Evolutionary conservation across 2,113 vertebrate species (phyloP).

Genomic region (Thamnaconus septentrionalis): DNA sequence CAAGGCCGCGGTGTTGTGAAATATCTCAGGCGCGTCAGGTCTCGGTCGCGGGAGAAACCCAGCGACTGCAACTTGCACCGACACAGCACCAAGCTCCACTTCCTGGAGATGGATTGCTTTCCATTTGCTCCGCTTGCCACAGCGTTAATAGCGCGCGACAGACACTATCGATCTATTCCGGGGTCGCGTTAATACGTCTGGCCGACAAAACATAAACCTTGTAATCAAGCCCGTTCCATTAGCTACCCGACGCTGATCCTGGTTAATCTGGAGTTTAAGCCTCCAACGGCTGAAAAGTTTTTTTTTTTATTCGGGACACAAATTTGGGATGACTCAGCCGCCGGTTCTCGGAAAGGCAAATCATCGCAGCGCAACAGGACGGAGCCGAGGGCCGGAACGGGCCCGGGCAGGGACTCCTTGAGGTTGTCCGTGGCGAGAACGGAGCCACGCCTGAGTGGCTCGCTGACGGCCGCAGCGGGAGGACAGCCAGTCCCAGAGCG

Average conservation of each 20-base stretch:
- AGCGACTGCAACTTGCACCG: conserved; percentile 6
- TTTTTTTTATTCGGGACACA: background rate
- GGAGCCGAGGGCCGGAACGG: conserved; percentile 11
- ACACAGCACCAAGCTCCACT: conserved; percentile 27
- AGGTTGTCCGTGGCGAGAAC: conserved; percentile 39
- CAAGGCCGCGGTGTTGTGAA: no score
- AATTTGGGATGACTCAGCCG: conserved; percentile 8
- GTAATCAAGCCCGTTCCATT: no score
- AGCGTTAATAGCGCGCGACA: conserved; percentile 43
- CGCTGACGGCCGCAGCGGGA: conserved; percentile 48
- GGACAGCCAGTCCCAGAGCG: conserved; percentile 54
- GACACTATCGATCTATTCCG: conserved; percentile 12
- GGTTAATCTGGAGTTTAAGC: no score
- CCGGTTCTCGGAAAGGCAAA: conserved; percentile 9
- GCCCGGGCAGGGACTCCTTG: conserved; percentile 31
- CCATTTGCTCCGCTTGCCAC: conserved; percentile 13
- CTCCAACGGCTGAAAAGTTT: no score
- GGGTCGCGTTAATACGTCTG: conserved; percentile 11
- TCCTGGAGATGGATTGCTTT: conserved; percentile 38
- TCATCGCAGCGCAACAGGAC: conserved; percentile 23
- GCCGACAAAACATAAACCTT: background rate
- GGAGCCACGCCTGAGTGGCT: conserved; percentile 50
- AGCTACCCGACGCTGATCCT: no score
- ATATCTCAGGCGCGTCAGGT: no score
- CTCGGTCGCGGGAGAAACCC: no score